phyloP scores from a whole-genome alignment of 2,797 vertebrate species.

The Sebastes variabilis region DNA sequence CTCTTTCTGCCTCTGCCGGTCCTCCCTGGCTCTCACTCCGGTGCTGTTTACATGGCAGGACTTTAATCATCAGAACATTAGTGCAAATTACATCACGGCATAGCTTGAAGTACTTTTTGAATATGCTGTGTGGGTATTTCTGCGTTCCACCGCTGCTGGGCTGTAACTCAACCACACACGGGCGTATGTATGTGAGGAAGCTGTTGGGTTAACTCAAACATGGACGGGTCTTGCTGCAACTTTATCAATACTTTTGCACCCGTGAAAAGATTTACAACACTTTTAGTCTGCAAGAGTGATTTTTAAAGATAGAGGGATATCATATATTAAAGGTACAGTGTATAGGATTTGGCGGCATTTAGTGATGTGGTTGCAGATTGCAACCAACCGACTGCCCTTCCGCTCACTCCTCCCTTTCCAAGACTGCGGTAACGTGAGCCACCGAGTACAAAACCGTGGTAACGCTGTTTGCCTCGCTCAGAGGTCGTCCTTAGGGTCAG shows the following conservation, averaged over 20 bases:
- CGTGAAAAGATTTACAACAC: background rate
- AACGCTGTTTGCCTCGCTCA: accelerated
- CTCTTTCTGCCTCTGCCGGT: constrained; percentile 9
- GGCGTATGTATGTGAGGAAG: background rate
- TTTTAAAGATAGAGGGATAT: background rate
- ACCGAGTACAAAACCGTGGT: accelerated
- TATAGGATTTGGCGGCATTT: too few relatives aligned
- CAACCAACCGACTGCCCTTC: too few relatives aligned
- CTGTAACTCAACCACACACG: background rate
- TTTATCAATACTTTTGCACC: background rate
- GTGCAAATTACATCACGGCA: constrained; percentile 57
- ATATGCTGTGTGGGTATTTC: constrained; percentile 17
- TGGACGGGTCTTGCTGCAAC: background rate
- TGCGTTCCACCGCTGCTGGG: constrained; percentile 1
- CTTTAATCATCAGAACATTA: constrained; percentile 41
- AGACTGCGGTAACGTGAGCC: accelerated
- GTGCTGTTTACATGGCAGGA: constrained; percentile 15
- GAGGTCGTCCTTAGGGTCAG: too few relatives aligned
- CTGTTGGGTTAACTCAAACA: background rate
- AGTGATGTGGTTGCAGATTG: too few relatives aligned
- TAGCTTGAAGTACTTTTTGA: constrained; percentile 32
- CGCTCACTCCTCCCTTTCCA: accelerated
- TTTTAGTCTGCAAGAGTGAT: background rate
- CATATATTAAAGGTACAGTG: too few relatives aligned
- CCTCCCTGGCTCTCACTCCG: constrained; percentile 20